These are phyloP conservation scores for Thelaira solivaga DNA, from an alignment of 2,888 invertebrate species.

Conservation along the genomic window DNA sequence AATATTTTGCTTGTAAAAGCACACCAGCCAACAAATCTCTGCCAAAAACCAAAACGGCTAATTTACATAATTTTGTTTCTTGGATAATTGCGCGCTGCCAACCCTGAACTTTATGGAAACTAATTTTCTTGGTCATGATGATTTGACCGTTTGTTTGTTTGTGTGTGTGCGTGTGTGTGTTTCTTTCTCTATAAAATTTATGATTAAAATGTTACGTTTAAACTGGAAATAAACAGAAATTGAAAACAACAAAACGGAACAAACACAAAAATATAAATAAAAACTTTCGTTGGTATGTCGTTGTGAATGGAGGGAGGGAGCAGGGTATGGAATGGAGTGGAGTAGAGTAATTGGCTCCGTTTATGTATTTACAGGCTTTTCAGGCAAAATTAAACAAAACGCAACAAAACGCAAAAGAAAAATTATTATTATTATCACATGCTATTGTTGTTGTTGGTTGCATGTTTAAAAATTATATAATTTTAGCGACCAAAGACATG, in stretches of 20 bases:
- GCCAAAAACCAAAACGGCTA: not conserved
- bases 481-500: not conserved
- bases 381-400: not conserved
- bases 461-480: conserved; percentile 41
- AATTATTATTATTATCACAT: too few relatives aligned
- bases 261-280: not conserved
- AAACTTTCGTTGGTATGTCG: not conserved
- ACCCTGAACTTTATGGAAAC: conserved; percentile 33
- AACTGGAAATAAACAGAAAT: conserved; percentile 27
- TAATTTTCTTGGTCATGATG: conserved; percentile 28
- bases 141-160: not conserved
- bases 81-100: not conserved
- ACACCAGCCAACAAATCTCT: too few relatives aligned
- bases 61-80: not conserved
- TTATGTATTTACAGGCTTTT: conserved; percentile 30
- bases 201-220: conserved; percentile 23
- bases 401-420: not conserved
- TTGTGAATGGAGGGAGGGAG: not conserved
- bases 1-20: too few relatives aligned
- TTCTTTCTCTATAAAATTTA: not conserved
- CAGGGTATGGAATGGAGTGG: not conserved
- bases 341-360: conserved; percentile 27
- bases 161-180: too few relatives aligned
- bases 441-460: not conserved
- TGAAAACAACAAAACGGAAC: not conserved